These are phyloP conservation scores for Liposcelis brunnea DNA, from an alignment of 2,888 invertebrate genomes.

Conservation along the genomic window DNA sequence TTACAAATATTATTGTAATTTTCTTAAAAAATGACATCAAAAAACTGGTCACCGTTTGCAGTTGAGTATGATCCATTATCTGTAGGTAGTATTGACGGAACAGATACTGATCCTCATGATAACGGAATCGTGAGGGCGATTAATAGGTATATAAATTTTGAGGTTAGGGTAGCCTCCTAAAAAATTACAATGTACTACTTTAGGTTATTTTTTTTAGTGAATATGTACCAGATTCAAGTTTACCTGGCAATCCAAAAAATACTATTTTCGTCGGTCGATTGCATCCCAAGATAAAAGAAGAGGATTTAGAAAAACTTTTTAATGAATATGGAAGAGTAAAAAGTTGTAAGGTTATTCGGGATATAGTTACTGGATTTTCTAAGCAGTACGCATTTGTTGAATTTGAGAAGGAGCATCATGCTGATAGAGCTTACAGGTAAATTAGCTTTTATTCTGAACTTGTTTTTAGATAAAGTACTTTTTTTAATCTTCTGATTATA, in stretches of 20 bases:
- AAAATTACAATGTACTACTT: too few species aligned
- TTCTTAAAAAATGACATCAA: conserved; percentile 11
- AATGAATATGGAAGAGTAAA: conserved; percentile 46
- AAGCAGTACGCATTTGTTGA: conserved; percentile 78
- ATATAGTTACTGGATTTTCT: conserved; percentile 67
- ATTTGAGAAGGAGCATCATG: conserved; percentile 41
- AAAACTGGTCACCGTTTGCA: conserved; percentile 36
- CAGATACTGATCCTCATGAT: conserved; percentile 68
- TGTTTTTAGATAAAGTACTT: neutral
- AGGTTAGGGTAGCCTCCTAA: too few species aligned
- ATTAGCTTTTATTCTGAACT: neutral
- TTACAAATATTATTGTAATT: too few species aligned
- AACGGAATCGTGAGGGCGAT: conserved; percentile 54
- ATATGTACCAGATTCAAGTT: conserved; percentile 44
- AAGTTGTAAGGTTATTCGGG: conserved; percentile 47
- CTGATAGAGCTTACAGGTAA: conserved; percentile 40
- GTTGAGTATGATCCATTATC: conserved; percentile 59
- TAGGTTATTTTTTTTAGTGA: conserved; percentile 16
- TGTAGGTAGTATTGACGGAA: conserved; percentile 76
- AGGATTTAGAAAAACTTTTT: conserved; percentile 38
- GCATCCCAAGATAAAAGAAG: conserved; percentile 42
- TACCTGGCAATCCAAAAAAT: conserved; percentile 47
- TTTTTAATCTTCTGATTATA: neutral
- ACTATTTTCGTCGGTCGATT: conserved; percentile 63
- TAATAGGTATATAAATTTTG: conserved; percentile 18